Base-by-base conservation (phyloP, 1,140 invertebrate species). In the Drosophila ficusphila region DNA sequence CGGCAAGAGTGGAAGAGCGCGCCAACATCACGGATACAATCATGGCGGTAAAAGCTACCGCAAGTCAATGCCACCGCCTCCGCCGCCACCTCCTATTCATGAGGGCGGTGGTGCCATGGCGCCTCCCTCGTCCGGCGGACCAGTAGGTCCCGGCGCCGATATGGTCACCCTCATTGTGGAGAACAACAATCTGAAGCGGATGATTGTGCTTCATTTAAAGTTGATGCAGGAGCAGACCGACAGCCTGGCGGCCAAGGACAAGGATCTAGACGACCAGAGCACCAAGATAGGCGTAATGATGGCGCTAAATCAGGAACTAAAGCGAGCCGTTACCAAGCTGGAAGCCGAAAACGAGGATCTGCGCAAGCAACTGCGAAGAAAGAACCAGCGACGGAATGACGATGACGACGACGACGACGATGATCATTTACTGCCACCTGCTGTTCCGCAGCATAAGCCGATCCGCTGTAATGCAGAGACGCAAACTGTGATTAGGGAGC, bases 151-250 rank as follows among this genome's bases (percentile, higher is more conserved):
- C 1, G 29, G 34, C 12, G 56, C 82, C 12, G 78, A 86, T 48
- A 51, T 86, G 5, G 70, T 78, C 11, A 72, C 74, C n/a, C 33
- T 86, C 5, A 81, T 86, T 25, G 73, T 81, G 49, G 81, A 89
- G 27, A 89, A 89, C 21, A 82, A 88, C 31, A 88, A 82, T 18
- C 34, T 88, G 0, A 88, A 82, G 36, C 56, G 61, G 2, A 92
- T 95, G 79, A 82, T 95, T 53, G 89, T 95, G n/a, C 90, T 95
- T n/a, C 94, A 96, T 90, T 91, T 95, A 51, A 95, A 95, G 89
- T 89, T 95, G 29, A 95, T 96, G 76, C 95, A 95, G 90, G 95
- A 95, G 79, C 95, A 96, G 79, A 94, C 94, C 31, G 95, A 96
- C 75, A 94, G 94, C 62, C 92, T 95, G 62, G 90, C 94, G 57